These are phyloP conservation scores for Pseudomyrmex dendroicus DNA, from an alignment of 1,140 invertebrate genomes.

Conservation along the genomic window DNA sequence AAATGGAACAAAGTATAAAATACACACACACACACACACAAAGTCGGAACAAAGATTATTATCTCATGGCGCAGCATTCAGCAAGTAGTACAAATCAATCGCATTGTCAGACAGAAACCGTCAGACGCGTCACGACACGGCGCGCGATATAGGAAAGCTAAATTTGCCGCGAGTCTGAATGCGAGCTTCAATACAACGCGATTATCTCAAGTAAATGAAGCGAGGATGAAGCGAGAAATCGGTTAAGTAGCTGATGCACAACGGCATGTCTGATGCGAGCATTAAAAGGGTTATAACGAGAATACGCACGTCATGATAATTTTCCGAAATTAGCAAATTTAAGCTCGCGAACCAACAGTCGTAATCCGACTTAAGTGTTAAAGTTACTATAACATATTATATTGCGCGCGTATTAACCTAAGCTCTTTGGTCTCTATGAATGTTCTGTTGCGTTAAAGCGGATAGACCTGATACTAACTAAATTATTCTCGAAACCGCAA, in stretches of 20 bases:
- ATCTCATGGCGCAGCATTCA: no score
- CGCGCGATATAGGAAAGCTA: background rate
- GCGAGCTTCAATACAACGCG: conserved; percentile 9
- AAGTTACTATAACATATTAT: background rate
- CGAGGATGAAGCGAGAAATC: background rate
- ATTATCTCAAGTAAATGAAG: conserved; percentile 10
- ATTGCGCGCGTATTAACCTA: background rate
- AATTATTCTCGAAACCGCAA: background rate
- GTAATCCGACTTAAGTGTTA: conserved; percentile 15
- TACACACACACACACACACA: background rate
- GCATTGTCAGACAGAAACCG: background rate
- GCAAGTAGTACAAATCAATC: background rate
- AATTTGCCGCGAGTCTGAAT: background rate
- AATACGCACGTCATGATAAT: background rate
- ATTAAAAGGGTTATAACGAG: conserved; percentile 2
- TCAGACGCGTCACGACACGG: background rate
- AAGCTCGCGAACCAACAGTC: background rate
- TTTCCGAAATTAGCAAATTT: background rate
- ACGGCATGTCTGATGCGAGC: background rate
- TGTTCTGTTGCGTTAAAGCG: background rate
- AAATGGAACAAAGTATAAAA: background rate
- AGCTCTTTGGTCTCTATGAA: background rate
- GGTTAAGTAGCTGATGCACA: background rate
- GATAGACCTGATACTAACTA: background rate
- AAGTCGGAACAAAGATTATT: no score